These are phyloP conservation scores for Platycnemis pennipes DNA, from an alignment of 2,888 invertebrate species.

Conservation along the genomic window DNA sequence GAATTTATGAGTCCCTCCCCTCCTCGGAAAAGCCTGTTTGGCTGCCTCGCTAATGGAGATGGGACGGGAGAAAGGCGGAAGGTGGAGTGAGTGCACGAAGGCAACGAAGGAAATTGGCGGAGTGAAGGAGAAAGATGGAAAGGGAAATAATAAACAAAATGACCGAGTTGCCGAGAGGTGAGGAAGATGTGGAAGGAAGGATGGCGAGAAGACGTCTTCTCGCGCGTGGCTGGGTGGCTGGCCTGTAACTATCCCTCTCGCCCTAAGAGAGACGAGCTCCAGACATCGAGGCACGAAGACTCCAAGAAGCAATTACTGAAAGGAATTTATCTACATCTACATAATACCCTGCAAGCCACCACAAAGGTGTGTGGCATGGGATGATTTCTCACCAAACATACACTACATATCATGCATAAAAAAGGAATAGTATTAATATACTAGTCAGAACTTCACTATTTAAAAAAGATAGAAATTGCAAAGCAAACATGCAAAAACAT, in stretches of 20 bases:
- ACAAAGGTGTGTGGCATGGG: no score
- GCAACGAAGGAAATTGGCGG: background rate
- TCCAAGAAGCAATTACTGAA: background rate
- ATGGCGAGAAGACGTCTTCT: background rate
- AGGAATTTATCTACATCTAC: no score
- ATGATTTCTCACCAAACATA: no score
- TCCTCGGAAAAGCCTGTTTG: background rate
- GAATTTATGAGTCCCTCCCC: conserved; percentile 9
- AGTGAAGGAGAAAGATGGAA: background rate
- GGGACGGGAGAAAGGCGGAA: background rate
- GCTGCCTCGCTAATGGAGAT: background rate
- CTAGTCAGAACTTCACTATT: no score
- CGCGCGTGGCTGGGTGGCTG: no score
- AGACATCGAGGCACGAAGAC: background rate
- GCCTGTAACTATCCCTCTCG: background rate
- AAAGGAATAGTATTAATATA: no score
- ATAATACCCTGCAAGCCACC: no score
- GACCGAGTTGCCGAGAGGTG: background rate
- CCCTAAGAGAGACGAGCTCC: background rate
- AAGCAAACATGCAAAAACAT: no score
- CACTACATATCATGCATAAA: no score
- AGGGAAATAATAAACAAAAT: background rate
- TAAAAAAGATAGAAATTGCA: no score
- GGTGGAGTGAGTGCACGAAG: background rate
- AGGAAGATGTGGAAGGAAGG: background rate